A percentile compares a stretch with the other conserved stretches of the same genome.
Evolutionary conservation across 2,888 invertebrate species (phyloP).

Genomic region (Axea sp.): DNA sequence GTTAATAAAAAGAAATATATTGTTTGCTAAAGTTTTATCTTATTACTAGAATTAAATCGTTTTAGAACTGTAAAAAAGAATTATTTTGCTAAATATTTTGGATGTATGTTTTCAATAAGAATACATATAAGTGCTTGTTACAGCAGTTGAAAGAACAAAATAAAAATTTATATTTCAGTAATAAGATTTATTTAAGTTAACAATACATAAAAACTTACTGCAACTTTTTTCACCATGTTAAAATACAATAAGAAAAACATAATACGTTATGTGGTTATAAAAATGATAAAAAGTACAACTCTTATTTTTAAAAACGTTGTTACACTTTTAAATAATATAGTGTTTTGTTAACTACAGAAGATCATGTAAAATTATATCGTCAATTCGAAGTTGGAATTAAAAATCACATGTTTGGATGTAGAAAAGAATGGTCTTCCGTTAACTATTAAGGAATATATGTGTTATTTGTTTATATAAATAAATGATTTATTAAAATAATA

Average conservation of each 20-base stretch:
- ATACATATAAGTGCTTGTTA: too few relatives aligned
- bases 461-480: constrained; percentile 35
- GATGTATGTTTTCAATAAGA: too few relatives aligned
- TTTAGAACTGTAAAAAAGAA: too few relatives aligned
- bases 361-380: constrained; percentile 14
- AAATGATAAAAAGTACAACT: constrained; percentile 26
- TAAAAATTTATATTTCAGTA: too few relatives aligned
- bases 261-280: constrained; percentile 5
- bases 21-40: too few relatives aligned
- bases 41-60: too few relatives aligned
- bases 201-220: not conserved
- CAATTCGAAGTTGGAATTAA: constrained; percentile 9
- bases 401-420: constrained; percentile 16
- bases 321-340: constrained; percentile 18
- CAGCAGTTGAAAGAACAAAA: too few relatives aligned
- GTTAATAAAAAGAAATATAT: too few relatives aligned
- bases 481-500: constrained; percentile 31
- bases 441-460: constrained; percentile 26
- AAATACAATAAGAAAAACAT: constrained; percentile 19
- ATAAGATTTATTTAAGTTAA: too few relatives aligned
- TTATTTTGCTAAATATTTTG: too few relatives aligned
- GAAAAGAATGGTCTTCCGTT: constrained; percentile 44
- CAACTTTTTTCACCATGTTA: constrained; percentile 17
- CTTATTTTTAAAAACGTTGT: constrained; percentile 25
- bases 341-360: constrained; percentile 10